A percentile compares a stretch with the other conserved stretches of the same genome.
Conservation (phyloP, 2,888 invertebrate genomes). For the Argynnis bischoffii region DNA sequence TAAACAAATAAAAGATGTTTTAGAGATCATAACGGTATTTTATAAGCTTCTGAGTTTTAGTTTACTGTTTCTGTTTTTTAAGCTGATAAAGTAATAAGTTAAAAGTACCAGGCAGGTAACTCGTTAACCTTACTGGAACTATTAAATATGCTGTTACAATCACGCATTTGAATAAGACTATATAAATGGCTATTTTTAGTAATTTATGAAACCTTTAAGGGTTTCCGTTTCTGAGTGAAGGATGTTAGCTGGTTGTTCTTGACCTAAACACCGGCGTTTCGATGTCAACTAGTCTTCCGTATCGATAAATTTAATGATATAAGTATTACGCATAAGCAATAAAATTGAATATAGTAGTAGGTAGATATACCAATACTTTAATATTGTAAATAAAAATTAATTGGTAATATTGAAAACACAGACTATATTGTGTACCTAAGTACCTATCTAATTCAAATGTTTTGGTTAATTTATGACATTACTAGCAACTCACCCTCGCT, state of each 20-base stretch:
- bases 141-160: slow-evolving; percentile 34
- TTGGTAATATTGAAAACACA: no score
- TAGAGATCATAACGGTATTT: slow-evolving; percentile 24
- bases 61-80: slow-evolving; percentile 6
- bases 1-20: slow-evolving; percentile 32
- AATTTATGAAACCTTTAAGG: slow-evolving; percentile 44
- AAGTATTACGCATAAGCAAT: slow-evolving; percentile 4
- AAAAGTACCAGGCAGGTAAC: slow-evolving; percentile 15
- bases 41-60: neutral
- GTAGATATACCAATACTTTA: no score
- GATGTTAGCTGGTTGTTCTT: slow-evolving; percentile 63
- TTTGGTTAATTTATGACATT: no score
- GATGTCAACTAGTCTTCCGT: slow-evolving; percentile 36
- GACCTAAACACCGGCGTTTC: slow-evolving; percentile 63
- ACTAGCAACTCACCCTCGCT: no score
- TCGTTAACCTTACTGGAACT: slow-evolving; percentile 34
- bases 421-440: no score
- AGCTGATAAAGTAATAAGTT: slow-evolving; percentile 25
- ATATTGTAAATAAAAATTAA: no score
- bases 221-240: slow-evolving; percentile 59
- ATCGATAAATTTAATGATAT: slow-evolving; percentile 11
- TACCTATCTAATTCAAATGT: no score
- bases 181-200: slow-evolving; percentile 32
- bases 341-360: no score
- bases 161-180: slow-evolving; percentile 33